phyloP scores from a whole-genome alignment of 2,888 invertebrate genomes.

The Listrodromus nycthemerus region DNA sequence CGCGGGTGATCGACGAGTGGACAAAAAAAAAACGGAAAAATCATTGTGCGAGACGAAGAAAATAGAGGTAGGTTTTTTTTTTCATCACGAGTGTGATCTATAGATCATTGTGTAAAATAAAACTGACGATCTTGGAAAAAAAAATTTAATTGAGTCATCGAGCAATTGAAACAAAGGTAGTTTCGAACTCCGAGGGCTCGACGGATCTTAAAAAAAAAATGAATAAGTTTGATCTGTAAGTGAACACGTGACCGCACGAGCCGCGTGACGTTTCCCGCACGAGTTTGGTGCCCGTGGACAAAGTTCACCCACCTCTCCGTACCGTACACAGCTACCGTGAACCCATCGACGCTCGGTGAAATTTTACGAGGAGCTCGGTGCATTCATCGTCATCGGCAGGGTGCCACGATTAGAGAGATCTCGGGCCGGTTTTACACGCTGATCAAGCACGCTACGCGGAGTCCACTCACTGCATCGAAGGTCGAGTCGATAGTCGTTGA shows the following conservation, averaged over 20 bases:
- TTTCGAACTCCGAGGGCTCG: background rate
- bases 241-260: constrained; percentile 45
- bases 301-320: constrained; percentile 48
- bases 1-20: constrained; percentile 22
- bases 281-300: constrained; percentile 22
- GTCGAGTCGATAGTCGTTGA: background rate
- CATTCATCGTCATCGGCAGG: constrained; percentile 1
- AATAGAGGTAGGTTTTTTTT: constrained; percentile 32
- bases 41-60: background rate
- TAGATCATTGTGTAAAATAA: background rate
- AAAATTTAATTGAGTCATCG: background rate
- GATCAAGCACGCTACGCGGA: constrained; percentile 22
- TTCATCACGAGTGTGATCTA: background rate
- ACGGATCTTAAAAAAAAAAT: constrained; percentile 6
- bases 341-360: background rate
- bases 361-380: constrained; percentile 17
- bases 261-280: constrained; percentile 46
- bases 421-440: constrained; percentile 6
- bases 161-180: constrained; percentile 6
- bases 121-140: background rate
- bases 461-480: constrained; percentile 17
- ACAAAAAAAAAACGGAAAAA: background rate
- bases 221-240: background rate
- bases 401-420: constrained; percentile 17
- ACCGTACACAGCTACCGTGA: background rate